Percentiles rank a stretch among this genome's conserved stretches.
phyloP scores from a whole-genome alignment of 2,888 invertebrate species.

The Chloromyia formosa region DNA sequence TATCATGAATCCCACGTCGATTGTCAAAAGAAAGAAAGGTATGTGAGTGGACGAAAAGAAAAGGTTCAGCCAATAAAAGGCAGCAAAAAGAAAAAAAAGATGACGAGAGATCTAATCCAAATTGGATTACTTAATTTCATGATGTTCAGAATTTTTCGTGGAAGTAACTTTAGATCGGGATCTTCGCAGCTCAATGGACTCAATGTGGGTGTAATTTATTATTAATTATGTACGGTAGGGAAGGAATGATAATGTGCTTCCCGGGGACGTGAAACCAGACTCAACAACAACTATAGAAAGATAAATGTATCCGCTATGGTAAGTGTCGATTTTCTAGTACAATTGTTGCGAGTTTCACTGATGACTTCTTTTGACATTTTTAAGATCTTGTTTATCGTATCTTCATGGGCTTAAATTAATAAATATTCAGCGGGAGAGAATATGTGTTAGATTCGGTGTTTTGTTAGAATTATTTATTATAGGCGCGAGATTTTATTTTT shows the following conservation, averaged over 20 bases:
- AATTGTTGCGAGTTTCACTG: slow-evolving; percentile 9
- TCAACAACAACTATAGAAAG: slow-evolving; percentile 27
- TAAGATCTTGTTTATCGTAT: slow-evolving; percentile 42
- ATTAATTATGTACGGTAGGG: slow-evolving; percentile 45
- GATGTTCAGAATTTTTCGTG: slow-evolving; percentile 29
- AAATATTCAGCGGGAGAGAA: background rate
- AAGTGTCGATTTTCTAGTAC: slow-evolving; percentile 32
- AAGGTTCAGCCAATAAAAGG: slow-evolving; percentile 1
- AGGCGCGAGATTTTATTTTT: too few relatives aligned
- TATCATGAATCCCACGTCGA: background rate
- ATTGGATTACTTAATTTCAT: slow-evolving; percentile 46
- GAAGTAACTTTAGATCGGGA: slow-evolving; percentile 17
- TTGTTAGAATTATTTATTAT: slow-evolving; percentile 26
- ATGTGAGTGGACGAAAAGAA: background rate
- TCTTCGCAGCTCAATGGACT: slow-evolving; percentile 17
- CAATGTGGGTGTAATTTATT: slow-evolving; percentile 46
- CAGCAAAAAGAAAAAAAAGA: slow-evolving; percentile 10
- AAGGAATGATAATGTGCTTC: slow-evolving; percentile 35
- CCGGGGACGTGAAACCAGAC: background rate
- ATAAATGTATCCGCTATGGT: slow-evolving; percentile 34
- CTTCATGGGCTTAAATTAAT: slow-evolving; percentile 19
- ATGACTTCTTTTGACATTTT: slow-evolving; percentile 41
- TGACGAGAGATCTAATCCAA: slow-evolving; percentile 13
- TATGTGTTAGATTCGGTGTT: too few relatives aligned
- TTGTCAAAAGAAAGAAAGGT: slow-evolving; percentile 8